Percentiles rank a stretch among this genome's conserved stretches.
Conservation (phyloP, 2,888 invertebrate genomes). For the Xanthorhoe spadicearia region DNA sequence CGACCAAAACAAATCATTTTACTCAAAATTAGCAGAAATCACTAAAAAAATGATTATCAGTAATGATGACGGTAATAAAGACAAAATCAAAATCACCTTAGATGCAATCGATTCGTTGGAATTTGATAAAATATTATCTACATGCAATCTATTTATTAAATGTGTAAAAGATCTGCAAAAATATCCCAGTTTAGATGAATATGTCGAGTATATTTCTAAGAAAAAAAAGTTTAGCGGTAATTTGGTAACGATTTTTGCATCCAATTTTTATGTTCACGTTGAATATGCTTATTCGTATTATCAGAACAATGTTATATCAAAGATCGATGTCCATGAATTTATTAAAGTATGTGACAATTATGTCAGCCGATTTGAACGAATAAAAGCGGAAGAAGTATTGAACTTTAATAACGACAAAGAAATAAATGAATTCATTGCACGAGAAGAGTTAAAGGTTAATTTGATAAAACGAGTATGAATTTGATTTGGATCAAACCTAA, state of each 20-base stretch:
- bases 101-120: conserved; percentile 43
- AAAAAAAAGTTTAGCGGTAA: conserved; percentile 7
- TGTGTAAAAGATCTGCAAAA: conserved; percentile 28
- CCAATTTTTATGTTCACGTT: background rate
- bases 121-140: conserved; percentile 43
- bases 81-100: conserved; percentile 37
- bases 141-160: conserved; percentile 34
- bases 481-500: background rate
- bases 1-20: conserved; percentile 44
- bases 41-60: conserved; percentile 45
- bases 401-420: conserved; percentile 41
- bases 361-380: conserved; percentile 30
- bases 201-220: conserved; percentile 27
- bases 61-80: conserved; percentile 29
- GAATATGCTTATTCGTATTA: background rate
- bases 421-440: conserved; percentile 45
- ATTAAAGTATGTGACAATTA: background rate
- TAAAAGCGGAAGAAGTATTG: conserved; percentile 45
- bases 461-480: background rate
- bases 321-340: background rate
- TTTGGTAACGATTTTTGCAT: background rate
- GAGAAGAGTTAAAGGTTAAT: conserved; percentile 31
- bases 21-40: conserved; percentile 43
- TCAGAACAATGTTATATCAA: background rate
- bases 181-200: conserved; percentile 36